Percentiles rank a stretch among this genome's conserved stretches.
Conservation (phyloP, 2,797 vertebrate genomes). For the Danio choprae region DNA sequence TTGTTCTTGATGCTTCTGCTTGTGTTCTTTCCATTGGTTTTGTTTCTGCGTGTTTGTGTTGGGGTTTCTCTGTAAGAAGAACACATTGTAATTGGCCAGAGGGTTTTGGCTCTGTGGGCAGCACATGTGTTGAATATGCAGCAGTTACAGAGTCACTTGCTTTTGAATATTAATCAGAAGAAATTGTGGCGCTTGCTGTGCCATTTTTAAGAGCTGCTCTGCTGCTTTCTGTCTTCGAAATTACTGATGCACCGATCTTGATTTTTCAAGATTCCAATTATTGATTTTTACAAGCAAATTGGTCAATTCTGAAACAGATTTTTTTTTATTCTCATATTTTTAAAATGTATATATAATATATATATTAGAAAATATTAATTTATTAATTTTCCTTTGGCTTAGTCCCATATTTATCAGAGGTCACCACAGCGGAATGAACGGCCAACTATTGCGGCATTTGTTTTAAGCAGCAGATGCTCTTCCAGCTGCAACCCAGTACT, state of each 20-base stretch:
- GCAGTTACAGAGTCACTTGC: conserved; percentile 28
- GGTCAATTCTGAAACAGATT: no score
- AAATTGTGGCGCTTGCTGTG: conserved; percentile 19
- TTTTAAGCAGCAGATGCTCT: no score
- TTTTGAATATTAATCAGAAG: conserved; percentile 47
- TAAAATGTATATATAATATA: no score
- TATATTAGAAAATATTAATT: no score
- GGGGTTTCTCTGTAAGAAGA: conserved; percentile 32
- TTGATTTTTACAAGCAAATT: no score
- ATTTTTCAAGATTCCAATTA: no score
- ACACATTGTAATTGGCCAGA: conserved; percentile 18
- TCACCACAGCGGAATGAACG: no score
- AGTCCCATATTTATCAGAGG: no score
- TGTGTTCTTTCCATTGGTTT: conserved; percentile 7
- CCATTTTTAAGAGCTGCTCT: background rate
- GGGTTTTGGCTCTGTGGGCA: conserved; percentile 23
- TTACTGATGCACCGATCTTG: background rate
- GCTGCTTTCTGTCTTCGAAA: conserved; percentile 15
- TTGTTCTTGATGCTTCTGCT: background rate
- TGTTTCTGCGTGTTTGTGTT: background rate
- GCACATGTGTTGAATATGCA: conserved; percentile 52
- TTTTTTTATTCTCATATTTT: no score
- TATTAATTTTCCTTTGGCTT: no score
- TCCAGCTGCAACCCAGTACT: no score
- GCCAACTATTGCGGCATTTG: no score